Base-by-base conservation (phyloP, 92 coral and sea anemone species). In the Zoanthus solanderi region DNA sequence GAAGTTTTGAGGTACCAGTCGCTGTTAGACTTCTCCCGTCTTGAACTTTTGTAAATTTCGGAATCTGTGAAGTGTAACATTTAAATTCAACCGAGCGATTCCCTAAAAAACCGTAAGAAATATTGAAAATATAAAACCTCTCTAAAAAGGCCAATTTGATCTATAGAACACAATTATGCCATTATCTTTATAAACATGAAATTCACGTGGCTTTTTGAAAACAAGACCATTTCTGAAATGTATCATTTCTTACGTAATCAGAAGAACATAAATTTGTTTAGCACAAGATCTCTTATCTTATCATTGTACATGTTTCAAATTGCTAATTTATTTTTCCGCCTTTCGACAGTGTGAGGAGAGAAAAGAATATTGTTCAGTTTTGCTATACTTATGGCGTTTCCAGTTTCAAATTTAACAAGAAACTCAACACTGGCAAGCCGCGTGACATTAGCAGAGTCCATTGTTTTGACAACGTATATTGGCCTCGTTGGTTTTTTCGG, bases 401-500 rank as follows among this genome's bases (percentile, higher is more conserved):
- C 42, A 67, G 47, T 81, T 75, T 7, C 45, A 45, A 46, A 66
- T 44, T 46, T 23, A 23, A 81, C 85, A 47, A 28, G 18, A 48
- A 65, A 14, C 14, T 14, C 16, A 10, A 46, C 75, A 16, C 28
- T 7, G 32, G 74, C 16, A 30, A 47, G 73, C 63, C 74, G 12
- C 17, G 5, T 18, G 53, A n/a, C 69, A 44, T 65, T 88, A 30
- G 53, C 89, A 12, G 84, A 80, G 9, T 56, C 89, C 75, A 79
- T 87, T 11, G 83, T 87, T 45, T 76, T 96, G 28, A 90, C 94
- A 48, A 65, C 84, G 11, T 94, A 94, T 84, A 90, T 93, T 32
- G 89, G 92, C 29, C 1, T 79, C 17, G 91, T 96, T n/a, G 98
- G 96, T 9, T 81, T 93, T 18, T 90, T 91, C 8, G 98, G 98